Conservation (phyloP, 2,888 invertebrate species). For the Leptogaster cylindrica region DNA sequence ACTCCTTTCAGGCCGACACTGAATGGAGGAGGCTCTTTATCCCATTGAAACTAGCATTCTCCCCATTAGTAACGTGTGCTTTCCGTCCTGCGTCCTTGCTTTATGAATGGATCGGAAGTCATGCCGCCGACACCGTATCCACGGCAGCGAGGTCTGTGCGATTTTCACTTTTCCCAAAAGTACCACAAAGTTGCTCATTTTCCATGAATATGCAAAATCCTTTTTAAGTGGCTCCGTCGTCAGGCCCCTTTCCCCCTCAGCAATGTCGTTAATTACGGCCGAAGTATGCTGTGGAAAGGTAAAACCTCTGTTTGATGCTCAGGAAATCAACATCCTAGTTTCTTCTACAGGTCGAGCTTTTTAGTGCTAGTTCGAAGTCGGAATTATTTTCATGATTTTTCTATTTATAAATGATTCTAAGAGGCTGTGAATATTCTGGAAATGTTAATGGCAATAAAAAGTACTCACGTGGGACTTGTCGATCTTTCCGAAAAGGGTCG, state of each 20-base stretch:
- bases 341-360: not conserved
- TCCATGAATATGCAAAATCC: slow-evolving; percentile 52
- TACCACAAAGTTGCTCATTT: slow-evolving; percentile 51
- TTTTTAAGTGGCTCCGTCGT: slow-evolving; percentile 41
- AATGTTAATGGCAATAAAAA: slow-evolving; percentile 30
- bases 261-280: slow-evolving; percentile 41
- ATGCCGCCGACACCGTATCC: slow-evolving; percentile 15
- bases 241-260: slow-evolving; percentile 16
- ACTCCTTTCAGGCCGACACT: not conserved
- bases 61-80: slow-evolving; percentile 13
- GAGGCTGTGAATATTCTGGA: slow-evolving; percentile 12
- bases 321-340: too few species aligned
- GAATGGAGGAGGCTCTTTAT: not conserved
- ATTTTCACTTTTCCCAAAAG: slow-evolving; percentile 49
- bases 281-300: slow-evolving; percentile 34
- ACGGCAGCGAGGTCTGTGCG: slow-evolving; percentile 2
- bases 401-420: slow-evolving; percentile 44
- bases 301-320: slow-evolving; percentile 27
- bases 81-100: not conserved
- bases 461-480: slow-evolving; percentile 44
- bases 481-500: not conserved
- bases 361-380: not conserved
- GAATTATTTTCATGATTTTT: slow-evolving; percentile 10
- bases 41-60: not conserved
- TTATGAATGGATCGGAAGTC: slow-evolving; percentile 10